Conservation (phyloP, 2,888 invertebrate genomes). For the Kryphioiulus occultus region DNA sequence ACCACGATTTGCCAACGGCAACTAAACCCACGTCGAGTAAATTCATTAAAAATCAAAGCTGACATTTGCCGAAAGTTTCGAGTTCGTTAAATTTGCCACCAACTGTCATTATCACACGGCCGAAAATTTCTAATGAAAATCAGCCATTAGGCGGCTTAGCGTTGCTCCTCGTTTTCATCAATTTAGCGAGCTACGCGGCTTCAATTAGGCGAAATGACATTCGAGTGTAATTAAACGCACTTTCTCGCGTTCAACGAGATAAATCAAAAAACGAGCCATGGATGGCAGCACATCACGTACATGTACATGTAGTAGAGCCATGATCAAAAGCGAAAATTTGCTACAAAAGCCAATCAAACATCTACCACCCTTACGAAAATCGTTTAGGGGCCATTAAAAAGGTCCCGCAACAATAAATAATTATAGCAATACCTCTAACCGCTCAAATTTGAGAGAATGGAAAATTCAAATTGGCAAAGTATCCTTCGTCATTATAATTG, state of each 20-base stretch:
- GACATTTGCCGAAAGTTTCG: constrained; percentile 10
- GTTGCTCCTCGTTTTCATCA: constrained; percentile 32
- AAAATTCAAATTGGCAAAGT: too few species aligned
- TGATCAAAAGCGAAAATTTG: neutral
- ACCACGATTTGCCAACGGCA: too few species aligned
- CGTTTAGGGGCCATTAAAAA: neutral
- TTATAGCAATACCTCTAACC: too few species aligned
- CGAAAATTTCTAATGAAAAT: constrained; percentile 10
- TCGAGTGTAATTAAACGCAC: constrained; percentile 36
- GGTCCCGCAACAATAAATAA: too few species aligned
- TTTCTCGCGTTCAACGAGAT: neutral
- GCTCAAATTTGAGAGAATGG: too few species aligned
- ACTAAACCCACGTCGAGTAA: neutral
- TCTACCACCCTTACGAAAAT: neutral
- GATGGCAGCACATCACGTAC: too few species aligned
- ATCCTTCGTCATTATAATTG: too few species aligned
- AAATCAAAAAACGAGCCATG: neutral
- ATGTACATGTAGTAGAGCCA: too few species aligned
- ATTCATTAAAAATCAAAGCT: constrained; percentile 10
- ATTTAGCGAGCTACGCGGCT: neutral
- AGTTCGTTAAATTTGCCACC: constrained; percentile 27
- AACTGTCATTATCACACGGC: constrained; percentile 36
- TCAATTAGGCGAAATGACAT: constrained; percentile 36
- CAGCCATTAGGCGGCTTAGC: constrained; percentile 18
- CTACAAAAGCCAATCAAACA: neutral